These are phyloP conservation scores for Hypomecis punctinalis DNA, from an alignment of 2,888 invertebrate genomes.

Conservation along the genomic window DNA sequence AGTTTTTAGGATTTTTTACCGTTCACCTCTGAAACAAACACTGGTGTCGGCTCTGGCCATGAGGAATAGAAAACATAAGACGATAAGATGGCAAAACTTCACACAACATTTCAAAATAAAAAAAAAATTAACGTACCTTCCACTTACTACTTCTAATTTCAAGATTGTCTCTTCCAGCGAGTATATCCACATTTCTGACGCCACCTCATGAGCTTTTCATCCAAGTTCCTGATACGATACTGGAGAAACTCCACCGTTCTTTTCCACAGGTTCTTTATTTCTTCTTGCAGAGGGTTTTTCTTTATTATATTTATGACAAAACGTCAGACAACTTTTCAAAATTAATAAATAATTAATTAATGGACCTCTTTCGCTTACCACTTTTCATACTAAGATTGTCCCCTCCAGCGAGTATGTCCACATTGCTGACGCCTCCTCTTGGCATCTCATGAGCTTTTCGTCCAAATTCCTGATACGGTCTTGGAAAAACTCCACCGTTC, in stretches of 20 bases:
- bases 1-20: no score
- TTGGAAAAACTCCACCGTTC: conserved; percentile 82
- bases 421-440: conserved; percentile 58
- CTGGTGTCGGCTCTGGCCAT: no score
- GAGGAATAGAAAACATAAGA: no score
- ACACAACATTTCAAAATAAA: conserved; percentile 21
- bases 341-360: conserved; percentile 37
- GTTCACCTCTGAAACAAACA: no score
- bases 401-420: conserved; percentile 67
- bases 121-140: conserved; percentile 49
- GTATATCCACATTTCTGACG: conserved; percentile 56
- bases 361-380: conserved; percentile 54
- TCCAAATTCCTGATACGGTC: conserved; percentile 69
- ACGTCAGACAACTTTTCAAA: conserved; percentile 19
- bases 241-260: conserved; percentile 83
- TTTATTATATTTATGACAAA: no score
- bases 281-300: conserved; percentile 85
- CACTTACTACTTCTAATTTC: conserved; percentile 50
- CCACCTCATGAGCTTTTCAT: conserved; percentile 69
- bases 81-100: no score
- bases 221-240: conserved; percentile 66
- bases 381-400: conserved; percentile 57
- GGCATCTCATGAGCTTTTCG: conserved; percentile 68
- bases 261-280: conserved; percentile 85
- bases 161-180: conserved; percentile 71